These are phyloP conservation scores for Zeuzera pyrina DNA, from an alignment of 2,888 invertebrate genomes.

Conservation along the genomic window DNA sequence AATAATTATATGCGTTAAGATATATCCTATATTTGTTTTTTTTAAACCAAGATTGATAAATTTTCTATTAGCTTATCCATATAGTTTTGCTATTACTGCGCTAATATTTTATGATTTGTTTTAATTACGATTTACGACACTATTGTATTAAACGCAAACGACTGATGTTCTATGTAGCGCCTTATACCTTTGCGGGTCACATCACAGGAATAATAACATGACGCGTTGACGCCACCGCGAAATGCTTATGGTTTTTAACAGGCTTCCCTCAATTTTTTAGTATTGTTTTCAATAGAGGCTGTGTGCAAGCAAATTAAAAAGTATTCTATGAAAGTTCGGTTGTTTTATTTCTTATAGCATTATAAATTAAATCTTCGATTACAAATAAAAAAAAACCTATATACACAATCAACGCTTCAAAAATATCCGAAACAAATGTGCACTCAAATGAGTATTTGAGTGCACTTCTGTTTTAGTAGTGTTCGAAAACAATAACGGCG, in stretches of 20 bases:
- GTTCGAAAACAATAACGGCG: no score
- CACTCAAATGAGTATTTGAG: no score
- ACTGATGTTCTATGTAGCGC: no score
- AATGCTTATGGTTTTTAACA: no score
- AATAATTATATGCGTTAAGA: constrained; percentile 41
- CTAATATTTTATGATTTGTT: neutral
- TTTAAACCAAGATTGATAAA: constrained; percentile 11
- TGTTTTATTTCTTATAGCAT: constrained; percentile 19
- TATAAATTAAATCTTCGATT: neutral
- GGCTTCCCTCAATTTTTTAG: neutral
- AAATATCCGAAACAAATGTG: no score
- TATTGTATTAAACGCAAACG: no score
- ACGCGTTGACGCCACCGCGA: no score
- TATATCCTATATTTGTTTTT: constrained; percentile 35
- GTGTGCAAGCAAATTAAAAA: constrained; percentile 70
- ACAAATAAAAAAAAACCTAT: neutral
- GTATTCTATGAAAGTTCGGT: constrained; percentile 51
- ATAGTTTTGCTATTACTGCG: constrained; percentile 1
- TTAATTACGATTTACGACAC: no score
- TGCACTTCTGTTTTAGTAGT: no score
- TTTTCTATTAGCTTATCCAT: neutral
- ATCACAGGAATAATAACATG: no score
- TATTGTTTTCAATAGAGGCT: constrained; percentile 62
- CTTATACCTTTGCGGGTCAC: no score
- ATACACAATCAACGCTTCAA: no score